Conservation (phyloP, 2,888 invertebrate genomes). For the Subacronicta megacephala region DNA sequence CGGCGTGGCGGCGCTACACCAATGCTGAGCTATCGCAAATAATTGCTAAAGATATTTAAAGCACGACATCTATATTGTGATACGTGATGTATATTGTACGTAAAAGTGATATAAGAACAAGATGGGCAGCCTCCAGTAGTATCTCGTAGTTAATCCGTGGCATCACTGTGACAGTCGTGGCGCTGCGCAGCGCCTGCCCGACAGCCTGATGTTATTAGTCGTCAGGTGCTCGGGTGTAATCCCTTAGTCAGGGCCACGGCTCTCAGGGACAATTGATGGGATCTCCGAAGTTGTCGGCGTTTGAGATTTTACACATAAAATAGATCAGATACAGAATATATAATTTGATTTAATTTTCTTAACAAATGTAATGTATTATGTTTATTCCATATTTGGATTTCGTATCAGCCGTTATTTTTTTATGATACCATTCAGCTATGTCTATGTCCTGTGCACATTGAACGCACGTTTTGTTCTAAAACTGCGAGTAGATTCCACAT, state of each 20-base stretch:
- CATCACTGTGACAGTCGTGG: too few species aligned
- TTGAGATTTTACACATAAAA: too few species aligned
- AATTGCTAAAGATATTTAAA: too few species aligned
- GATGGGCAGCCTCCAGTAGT: slow-evolving; percentile 2
- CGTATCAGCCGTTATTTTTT: too few species aligned
- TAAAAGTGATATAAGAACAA: slow-evolving; percentile 5
- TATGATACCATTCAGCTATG: too few species aligned
- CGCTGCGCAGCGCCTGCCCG: slow-evolving; percentile 26
- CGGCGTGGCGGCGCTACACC: too few species aligned
- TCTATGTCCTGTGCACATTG: background rate
- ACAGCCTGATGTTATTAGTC: slow-evolving; percentile 21
- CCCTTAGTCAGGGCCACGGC: slow-evolving; percentile 3
- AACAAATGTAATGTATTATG: too few species aligned
- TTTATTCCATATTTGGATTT: too few species aligned
- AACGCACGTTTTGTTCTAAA: slow-evolving; percentile 3
- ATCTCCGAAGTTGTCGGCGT: background rate
- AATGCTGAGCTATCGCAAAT: background rate
- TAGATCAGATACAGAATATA: too few species aligned
- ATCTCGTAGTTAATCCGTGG: slow-evolving; percentile 20
- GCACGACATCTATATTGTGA: background rate
- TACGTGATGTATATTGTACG: slow-evolving; percentile 2
- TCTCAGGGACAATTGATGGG: slow-evolving; percentile 9
- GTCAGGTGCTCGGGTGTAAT: slow-evolving; percentile 19
- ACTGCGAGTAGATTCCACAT: slow-evolving; percentile 2
- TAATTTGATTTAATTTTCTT: too few species aligned